Conservation (phyloP, 1,140 invertebrate species). For the Drosophila equinoxialis region DNA sequence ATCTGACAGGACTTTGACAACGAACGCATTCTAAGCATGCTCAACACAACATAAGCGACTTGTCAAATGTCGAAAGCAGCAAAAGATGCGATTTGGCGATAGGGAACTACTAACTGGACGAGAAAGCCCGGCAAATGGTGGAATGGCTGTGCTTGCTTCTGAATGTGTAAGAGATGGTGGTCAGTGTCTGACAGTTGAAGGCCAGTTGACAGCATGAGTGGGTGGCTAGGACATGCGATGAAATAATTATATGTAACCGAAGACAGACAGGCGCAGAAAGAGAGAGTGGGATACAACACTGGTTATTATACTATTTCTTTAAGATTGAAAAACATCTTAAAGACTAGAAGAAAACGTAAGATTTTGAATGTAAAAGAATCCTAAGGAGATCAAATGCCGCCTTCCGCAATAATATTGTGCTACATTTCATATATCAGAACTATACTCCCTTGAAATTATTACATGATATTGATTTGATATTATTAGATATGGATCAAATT, state of each 20-base stretch:
- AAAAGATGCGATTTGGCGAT: slow-evolving; percentile 69
- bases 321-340: neutral
- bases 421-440: too few relatives aligned
- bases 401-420: too few relatives aligned
- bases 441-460: too few relatives aligned
- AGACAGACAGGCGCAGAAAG: too few relatives aligned
- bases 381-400: too few relatives aligned
- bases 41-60: slow-evolving; percentile 74
- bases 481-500: too few relatives aligned
- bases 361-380: too few relatives aligned
- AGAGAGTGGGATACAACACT: neutral
- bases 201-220: slow-evolving; percentile 42
- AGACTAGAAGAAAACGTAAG: neutral
- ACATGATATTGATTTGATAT: too few relatives aligned
- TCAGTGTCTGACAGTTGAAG: slow-evolving; percentile 48
- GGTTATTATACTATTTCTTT: neutral
- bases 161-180: neutral
- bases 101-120: slow-evolving; percentile 33
- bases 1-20: slow-evolving; percentile 78
- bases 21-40: slow-evolving; percentile 76
- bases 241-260: neutral
- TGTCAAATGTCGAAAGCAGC: slow-evolving; percentile 75
- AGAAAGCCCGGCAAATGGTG: neutral
- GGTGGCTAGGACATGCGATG: slow-evolving; percentile 1
- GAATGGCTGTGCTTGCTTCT: too few relatives aligned